Conservation (phyloP, 2,797 vertebrate genomes). For the Falco cherrug region DNA sequence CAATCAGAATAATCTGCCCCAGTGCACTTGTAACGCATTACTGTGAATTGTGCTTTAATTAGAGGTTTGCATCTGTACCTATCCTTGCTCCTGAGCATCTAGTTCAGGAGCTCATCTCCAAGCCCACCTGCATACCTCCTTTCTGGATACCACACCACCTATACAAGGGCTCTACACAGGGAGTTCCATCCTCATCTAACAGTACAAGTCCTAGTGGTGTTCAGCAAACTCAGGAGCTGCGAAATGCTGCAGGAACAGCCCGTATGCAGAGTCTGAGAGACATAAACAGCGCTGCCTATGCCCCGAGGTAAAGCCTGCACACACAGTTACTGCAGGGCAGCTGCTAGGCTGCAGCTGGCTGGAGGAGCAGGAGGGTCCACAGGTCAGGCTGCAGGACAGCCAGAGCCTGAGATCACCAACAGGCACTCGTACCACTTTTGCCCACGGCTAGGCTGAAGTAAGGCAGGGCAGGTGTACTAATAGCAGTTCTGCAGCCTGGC, state of each 20-base stretch:
- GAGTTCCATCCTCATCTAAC: neutral
- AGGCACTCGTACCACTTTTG: neutral
- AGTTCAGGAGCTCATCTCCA: neutral
- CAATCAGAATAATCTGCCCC: neutral
- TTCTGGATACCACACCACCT: neutral
- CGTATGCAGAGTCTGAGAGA: neutral
- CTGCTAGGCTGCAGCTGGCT: neutral
- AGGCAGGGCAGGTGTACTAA: neutral
- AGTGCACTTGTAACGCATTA: neutral
- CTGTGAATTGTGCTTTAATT: neutral
- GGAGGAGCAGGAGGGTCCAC: neutral
- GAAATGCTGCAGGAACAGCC: neutral
- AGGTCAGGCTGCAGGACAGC: neutral
- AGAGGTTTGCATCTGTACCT: neutral
- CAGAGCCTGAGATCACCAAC: neutral
- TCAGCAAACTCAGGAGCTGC: neutral
- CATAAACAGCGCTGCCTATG: accelerated
- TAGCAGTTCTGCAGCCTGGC: neutral
- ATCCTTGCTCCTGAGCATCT: neutral
- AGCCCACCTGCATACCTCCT: neutral
- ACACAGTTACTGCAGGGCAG: neutral
- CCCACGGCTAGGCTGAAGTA: neutral
- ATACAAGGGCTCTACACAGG: accelerated
- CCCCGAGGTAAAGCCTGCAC: neutral
- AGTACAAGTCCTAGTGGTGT: neutral